Conservation (phyloP, 2,113 vertebrate species). For the Emydocephalus ijimae region DNA sequence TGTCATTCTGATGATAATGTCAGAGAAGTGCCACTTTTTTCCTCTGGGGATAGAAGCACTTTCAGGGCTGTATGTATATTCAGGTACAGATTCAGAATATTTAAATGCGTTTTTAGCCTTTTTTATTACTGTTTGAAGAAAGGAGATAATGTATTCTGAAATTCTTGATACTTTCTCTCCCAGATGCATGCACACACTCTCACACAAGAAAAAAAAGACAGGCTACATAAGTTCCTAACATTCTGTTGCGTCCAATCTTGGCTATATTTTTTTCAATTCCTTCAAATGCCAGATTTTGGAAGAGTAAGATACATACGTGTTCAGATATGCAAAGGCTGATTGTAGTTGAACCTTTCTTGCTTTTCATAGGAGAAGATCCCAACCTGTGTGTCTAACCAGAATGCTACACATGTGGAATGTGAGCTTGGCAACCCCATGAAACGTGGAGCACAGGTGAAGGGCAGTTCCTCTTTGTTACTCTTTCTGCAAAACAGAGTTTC, state of each 20-base stretch:
- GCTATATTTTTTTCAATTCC: background rate
- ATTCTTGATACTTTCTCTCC: background rate
- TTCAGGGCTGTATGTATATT: background rate
- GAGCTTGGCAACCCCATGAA: slow-evolving; percentile 90
- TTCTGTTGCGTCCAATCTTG: background rate
- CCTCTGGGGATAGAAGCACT: background rate
- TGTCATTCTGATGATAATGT: background rate
- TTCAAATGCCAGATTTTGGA: background rate
- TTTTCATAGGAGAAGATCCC: slow-evolving; percentile 70
- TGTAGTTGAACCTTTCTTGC: background rate
- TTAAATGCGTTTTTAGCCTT: background rate
- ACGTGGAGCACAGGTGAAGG: slow-evolving; percentile 76
- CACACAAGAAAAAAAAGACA: background rate
- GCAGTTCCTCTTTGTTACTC: background rate
- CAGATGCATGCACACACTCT: background rate
- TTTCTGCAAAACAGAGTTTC: background rate
- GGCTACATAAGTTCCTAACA: background rate
- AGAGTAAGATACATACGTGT: background rate
- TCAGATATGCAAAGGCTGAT: background rate
- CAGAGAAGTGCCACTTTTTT: background rate
- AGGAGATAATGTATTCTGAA: background rate
- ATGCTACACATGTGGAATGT: slow-evolving; percentile 81
- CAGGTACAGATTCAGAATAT: background rate
- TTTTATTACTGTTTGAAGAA: background rate
- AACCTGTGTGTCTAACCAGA: slow-evolving; percentile 79